Conservation (phyloP, 2,113 vertebrate species). For the Sakesphorus luctuosus region DNA sequence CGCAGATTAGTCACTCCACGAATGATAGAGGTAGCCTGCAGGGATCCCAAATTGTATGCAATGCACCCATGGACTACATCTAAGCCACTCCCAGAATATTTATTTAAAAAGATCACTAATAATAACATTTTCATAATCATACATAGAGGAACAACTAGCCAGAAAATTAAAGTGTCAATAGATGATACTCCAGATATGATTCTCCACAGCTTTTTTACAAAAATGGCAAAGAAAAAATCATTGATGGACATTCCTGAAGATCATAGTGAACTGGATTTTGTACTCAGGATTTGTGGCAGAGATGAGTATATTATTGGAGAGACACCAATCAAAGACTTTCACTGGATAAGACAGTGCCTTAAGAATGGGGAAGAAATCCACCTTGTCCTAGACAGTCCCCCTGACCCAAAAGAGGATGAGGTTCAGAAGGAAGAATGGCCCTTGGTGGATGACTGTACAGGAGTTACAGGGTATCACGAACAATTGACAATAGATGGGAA, state of each 20-base stretch:
- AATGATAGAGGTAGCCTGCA: slow-evolving; percentile 85
- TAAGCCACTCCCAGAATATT: slow-evolving; percentile 88
- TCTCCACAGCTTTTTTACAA: slow-evolving; percentile 89
- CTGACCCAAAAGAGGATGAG: slow-evolving; percentile 83
- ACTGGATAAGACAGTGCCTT: slow-evolving; percentile 94
- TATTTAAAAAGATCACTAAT: slow-evolving; percentile 85
- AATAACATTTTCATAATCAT: slow-evolving; percentile 89
- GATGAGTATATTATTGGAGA: slow-evolving; percentile 94
- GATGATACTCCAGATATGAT: slow-evolving; percentile 89
- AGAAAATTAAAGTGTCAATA: slow-evolving; percentile 92
- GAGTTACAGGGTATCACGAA: slow-evolving; percentile 93
- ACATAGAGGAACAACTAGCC: slow-evolving; percentile 88
- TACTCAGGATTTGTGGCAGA: slow-evolving; percentile 92
- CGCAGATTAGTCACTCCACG: slow-evolving; percentile 91
- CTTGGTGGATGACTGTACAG: slow-evolving; percentile 94
- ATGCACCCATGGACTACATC: slow-evolving; percentile 94
- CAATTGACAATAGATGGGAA: slow-evolving; percentile 95
- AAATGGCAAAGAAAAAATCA: slow-evolving; percentile 90
- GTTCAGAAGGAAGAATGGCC: slow-evolving; percentile 97
- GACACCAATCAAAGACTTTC: slow-evolving; percentile 89
- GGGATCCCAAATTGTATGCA: slow-evolving; percentile 90
- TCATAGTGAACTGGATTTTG: slow-evolving; percentile 86
- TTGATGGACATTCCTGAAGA: slow-evolving; percentile 89
- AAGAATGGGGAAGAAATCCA: slow-evolving; percentile 96
- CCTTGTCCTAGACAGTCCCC: slow-evolving; percentile 86